phyloP scores from a whole-genome alignment of 1,140 invertebrate genomes.

The Zaprionus nigranus region DNA sequence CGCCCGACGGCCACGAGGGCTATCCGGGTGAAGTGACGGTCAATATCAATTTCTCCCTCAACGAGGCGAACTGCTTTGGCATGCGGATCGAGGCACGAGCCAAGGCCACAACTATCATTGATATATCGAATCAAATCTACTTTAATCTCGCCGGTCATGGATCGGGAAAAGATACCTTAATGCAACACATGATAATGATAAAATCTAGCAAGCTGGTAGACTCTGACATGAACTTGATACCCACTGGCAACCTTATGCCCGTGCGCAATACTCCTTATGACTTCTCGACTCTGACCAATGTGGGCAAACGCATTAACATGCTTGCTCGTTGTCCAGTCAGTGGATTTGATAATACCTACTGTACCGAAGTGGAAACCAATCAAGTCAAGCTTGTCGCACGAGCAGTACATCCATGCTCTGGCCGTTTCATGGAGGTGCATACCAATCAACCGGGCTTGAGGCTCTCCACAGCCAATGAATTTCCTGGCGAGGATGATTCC shows the following conservation, averaged over 20 bases:
- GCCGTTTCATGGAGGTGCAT: constrained; percentile 90
- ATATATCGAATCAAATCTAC: constrained; percentile 96
- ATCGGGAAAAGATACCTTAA: constrained; percentile 86
- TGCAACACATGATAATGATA: constrained; percentile 90
- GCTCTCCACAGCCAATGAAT: constrained; percentile 93
- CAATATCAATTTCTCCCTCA: constrained; percentile 90
- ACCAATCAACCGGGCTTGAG: constrained; percentile 95
- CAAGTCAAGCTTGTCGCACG: constrained; percentile 79
- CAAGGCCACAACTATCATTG: constrained; percentile 92
- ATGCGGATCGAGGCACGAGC: constrained; percentile 91
- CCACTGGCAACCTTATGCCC: constrained; percentile 89
- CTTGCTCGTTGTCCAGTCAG: constrained; percentile 77
- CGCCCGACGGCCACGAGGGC: constrained; percentile 93
- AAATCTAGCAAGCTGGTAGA: constrained; percentile 91
- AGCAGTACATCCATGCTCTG: constrained; percentile 89
- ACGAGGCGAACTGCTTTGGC: constrained; percentile 88
- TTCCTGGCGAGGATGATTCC: constrained; percentile 86
- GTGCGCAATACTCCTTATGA: constrained; percentile 90
- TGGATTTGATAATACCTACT: constrained; percentile 92
- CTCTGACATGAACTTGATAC: constrained; percentile 89
- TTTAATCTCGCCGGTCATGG: constrained; percentile 95
- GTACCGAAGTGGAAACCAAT: constrained; percentile 85
- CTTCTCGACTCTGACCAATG: constrained; percentile 86
- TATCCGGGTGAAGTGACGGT: constrained; percentile 92
- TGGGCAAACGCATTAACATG: constrained; percentile 84